Conservation (phyloP, 2,113 vertebrate genomes). For the Hyperopisus bebe region DNA sequence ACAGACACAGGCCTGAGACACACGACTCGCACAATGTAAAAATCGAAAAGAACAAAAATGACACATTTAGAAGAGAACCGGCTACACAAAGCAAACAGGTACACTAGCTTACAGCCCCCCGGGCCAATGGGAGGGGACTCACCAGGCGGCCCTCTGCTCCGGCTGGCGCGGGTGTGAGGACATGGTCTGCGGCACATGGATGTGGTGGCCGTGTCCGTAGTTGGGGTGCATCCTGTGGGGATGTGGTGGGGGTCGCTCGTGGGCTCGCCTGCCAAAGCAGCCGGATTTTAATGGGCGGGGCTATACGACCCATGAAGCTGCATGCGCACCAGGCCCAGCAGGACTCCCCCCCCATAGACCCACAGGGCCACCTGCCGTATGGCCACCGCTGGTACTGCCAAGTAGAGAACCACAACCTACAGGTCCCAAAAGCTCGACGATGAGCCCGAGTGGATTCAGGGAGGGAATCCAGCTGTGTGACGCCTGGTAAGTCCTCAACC, state of each 20-base stretch:
- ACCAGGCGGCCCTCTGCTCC: conserved; percentile 92
- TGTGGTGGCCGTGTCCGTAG: conserved; percentile 97
- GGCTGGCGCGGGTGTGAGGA: conserved; percentile 93
- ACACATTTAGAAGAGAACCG: neutral
- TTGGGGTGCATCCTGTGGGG: conserved; percentile 99
- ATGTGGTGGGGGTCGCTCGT: conserved; percentile 95
- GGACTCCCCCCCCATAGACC: neutral
- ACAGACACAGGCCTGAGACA: neutral
- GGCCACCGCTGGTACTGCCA: neutral
- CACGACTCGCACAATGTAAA: neutral
- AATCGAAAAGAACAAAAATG: neutral
- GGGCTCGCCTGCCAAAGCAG: conserved; percentile 71
- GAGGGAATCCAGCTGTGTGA: neutral
- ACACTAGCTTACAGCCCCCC: neutral
- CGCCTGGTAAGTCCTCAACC: neutral
- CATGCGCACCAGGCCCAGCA: neutral
- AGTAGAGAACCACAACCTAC: neutral
- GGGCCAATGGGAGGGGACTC: conserved; percentile 40
- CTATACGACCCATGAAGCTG: too few species aligned
- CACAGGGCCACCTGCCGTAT: neutral
- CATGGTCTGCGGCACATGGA: conserved; percentile 98
- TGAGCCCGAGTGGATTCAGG: neutral
- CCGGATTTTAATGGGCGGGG: neutral
- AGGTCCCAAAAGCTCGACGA: neutral
- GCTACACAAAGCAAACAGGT: neutral